phyloP scores from a whole-genome alignment of 2,888 invertebrate species.

The Apocheima hispidaria region DNA sequence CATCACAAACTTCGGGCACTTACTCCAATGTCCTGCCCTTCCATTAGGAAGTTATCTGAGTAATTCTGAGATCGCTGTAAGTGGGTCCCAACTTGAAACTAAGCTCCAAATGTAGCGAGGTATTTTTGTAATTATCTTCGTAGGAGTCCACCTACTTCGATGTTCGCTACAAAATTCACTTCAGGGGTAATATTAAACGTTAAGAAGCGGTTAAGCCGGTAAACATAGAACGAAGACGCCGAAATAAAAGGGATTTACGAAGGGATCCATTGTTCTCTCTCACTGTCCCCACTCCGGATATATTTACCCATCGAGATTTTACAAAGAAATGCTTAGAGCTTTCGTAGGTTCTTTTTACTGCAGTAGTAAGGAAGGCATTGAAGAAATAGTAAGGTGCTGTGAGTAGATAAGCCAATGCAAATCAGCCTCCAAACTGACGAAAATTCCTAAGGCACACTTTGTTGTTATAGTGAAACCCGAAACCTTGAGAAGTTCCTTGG shows the following conservation, averaged over 20 bases:
- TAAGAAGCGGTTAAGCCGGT: conserved; percentile 47
- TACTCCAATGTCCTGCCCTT: conserved; percentile 44
- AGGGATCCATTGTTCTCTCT: conserved; percentile 60
- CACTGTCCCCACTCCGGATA: conserved; percentile 59
- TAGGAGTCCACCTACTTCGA: conserved; percentile 21
- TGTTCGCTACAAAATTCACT: conserved; percentile 32
- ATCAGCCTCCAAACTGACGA: not conserved
- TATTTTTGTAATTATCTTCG: conserved; percentile 40
- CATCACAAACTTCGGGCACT: conserved; percentile 50
- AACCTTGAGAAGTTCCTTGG: conserved; percentile 12
- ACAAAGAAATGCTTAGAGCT: conserved; percentile 51
- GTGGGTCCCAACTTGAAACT: conserved; percentile 41
- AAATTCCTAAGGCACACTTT: conserved; percentile 4
- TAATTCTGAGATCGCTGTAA: conserved; percentile 47
- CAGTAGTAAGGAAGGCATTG: not conserved
- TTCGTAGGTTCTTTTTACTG: conserved; percentile 36
- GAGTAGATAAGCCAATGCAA: not conserved
- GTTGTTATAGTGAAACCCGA: conserved; percentile 17
- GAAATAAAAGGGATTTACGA: conserved; percentile 67
- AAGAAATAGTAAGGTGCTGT: not conserved
- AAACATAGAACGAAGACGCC: conserved; percentile 53
- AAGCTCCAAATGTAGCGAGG: conserved; percentile 37
- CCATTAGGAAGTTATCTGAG: conserved; percentile 49
- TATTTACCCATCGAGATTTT: conserved; percentile 58
- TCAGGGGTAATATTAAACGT: conserved; percentile 43